phyloP scores from a whole-genome alignment of 1,140 invertebrate species.

The Steinernema feltiae region DNA sequence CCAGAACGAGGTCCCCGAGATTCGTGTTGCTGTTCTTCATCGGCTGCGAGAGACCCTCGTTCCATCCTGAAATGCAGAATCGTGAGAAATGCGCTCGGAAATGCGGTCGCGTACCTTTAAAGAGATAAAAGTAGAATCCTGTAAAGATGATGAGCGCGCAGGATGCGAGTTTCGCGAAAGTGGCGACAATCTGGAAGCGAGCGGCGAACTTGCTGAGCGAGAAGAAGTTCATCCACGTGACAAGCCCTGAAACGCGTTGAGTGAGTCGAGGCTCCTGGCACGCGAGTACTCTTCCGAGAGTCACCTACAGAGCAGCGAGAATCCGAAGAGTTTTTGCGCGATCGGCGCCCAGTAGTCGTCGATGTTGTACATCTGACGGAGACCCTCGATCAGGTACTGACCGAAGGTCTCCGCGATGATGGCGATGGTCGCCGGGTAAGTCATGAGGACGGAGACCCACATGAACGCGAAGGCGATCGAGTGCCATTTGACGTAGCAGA shows the following conservation, averaged over 20 bases:
- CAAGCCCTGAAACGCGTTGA: constrained; percentile 41
- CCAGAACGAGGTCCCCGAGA: constrained; percentile 47
- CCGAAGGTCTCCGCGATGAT: constrained; percentile 56
- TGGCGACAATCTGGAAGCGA: constrained; percentile 55
- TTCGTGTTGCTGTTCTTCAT: constrained; percentile 49
- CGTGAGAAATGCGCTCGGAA: constrained; percentile 14
- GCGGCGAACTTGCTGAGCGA: constrained; percentile 52
- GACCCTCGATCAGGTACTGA: constrained; percentile 53
- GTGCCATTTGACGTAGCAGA: constrained; percentile 57
- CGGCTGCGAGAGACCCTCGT: constrained; percentile 43
- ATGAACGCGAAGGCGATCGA: constrained; percentile 52
- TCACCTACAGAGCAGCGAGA: constrained; percentile 51
- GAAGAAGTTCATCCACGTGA: constrained; percentile 58
- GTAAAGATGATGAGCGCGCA: constrained; percentile 53
- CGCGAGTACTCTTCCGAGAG: constrained; percentile 12
- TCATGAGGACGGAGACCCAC: constrained; percentile 57
- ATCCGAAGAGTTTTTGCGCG: constrained; percentile 53
- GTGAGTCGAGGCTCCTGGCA: not conserved
- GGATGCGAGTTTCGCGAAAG: constrained; percentile 49
- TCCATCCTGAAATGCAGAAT: constrained; percentile 39
- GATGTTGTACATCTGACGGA: constrained; percentile 45
- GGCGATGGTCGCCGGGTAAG: constrained; percentile 55
- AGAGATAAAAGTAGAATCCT: constrained; percentile 52
- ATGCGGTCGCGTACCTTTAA: constrained; percentile 41
- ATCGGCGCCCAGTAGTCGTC: constrained; percentile 38